Base-by-base conservation (phyloP, 2,113 vertebrate genomes). In the Pachypanchax playfairii region DNA sequence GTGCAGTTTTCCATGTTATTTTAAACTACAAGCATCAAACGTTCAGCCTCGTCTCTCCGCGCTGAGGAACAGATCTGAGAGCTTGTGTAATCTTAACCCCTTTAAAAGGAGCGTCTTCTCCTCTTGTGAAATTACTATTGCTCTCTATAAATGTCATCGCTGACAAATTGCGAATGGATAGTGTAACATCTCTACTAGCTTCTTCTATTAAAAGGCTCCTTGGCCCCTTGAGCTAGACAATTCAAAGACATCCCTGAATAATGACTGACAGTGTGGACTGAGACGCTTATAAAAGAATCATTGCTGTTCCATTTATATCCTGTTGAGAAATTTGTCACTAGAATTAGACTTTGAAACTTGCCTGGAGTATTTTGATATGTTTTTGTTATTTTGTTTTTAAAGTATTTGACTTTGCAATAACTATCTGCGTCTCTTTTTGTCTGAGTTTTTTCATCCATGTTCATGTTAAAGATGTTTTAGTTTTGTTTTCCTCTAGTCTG, bases 111-210 rank as follows among this genome's bases (percentile, higher is more conserved):
- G 2, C 49, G 10, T 50, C 24, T 60, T 61, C 49, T 5, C 43
- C 26, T 53, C 70, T 47, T 1, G 2, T 55, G 44, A 65, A 67
- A 21, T 26, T 44, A 6, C 25, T 50, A 26, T 35, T n/a, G n/a
- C 13, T 62, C 54, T 65, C 52, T 21, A 47, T 60, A 69, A 72
- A 67, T 76, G 69, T 83, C 75, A 66, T 11, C 31, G 20, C 36
- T 75, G 56, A 64, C 64, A 65, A 52, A 61, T 74, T 65, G 24
- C 0, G 1, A 52, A 54, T 72, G 49, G 44, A 72, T 61, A 64
- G 70, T 55, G 42, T 47, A 60, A 70, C 48, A 24, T 50, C 41
- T 71, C 33, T 18, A 33, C 44, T 31, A 54, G 55, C 48, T 26
- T 59, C 22, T 35, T 52, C 53, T 52, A 43, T 67, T 62, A 55